phyloP scores from a whole-genome alignment of 2,888 invertebrate species.

The Leptinotarsa rubiginosa region DNA sequence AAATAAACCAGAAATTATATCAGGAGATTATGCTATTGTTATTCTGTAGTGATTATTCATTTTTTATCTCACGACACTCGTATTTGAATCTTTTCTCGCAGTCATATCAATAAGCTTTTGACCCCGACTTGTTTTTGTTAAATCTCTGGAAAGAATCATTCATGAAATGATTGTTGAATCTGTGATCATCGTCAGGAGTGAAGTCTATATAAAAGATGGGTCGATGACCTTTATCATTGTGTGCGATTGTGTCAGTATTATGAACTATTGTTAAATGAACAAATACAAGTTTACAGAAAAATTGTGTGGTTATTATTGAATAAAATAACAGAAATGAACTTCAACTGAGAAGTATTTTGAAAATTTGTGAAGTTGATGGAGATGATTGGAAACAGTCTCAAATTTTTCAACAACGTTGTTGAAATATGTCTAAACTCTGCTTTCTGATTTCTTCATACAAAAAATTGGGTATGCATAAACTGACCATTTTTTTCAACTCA shows the following conservation, averaged over 20 bases:
- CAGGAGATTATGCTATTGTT: constrained; percentile 31
- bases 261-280: constrained; percentile 15
- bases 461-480: too few relatives aligned
- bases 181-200: neutral
- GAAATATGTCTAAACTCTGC: too few relatives aligned
- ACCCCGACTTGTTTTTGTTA: constrained; percentile 26
- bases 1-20: constrained; percentile 30
- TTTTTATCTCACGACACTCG: constrained; percentile 22
- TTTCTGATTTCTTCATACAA: too few relatives aligned
- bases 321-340: neutral
- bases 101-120: constrained; percentile 17
- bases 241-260: constrained; percentile 16
- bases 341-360: neutral
- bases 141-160: constrained; percentile 21
- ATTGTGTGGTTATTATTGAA: neutral
- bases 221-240: constrained; percentile 15
- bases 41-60: constrained; percentile 25
- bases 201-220: neutral
- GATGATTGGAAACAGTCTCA: too few relatives aligned
- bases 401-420: too few relatives aligned
- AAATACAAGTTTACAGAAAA: neutral
- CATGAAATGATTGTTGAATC: constrained; percentile 18
- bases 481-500: too few relatives aligned
- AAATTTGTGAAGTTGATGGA: neutral
- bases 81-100: neutral